A percentile compares a stretch with the other conserved stretches of the same genome.
These are phyloP conservation scores for Drosophila erecta DNA, from an alignment of 1,140 invertebrate species.

Conservation along the genomic window DNA sequence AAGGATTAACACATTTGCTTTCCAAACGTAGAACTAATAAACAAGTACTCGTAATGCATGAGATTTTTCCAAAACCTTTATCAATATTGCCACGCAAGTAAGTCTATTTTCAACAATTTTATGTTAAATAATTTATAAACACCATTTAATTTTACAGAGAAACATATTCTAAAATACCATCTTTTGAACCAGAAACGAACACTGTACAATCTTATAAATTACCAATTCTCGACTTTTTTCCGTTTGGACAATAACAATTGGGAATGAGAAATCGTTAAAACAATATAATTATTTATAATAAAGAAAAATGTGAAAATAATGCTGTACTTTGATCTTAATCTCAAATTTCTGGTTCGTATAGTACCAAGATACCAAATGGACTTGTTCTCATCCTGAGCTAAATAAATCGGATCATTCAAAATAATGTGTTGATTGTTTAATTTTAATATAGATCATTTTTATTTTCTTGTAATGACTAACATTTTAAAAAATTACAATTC, in stretches of 20 bases:
- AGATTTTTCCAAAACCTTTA: neutral
- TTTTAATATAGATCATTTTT: slow-evolving; percentile 79
- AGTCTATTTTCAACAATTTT: neutral
- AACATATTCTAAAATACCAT: too few species aligned
- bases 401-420: too few species aligned
- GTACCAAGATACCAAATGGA: too few species aligned
- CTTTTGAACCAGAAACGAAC: too few species aligned
- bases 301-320: too few species aligned
- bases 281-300: neutral
- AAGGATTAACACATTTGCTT: too few species aligned
- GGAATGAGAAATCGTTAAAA: neutral
- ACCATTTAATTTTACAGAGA: slow-evolving; percentile 33
- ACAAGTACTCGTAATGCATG: too few species aligned
- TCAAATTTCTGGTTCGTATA: too few species aligned
- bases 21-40: too few species aligned
- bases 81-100: neutral
- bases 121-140: neutral
- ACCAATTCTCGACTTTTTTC: neutral
- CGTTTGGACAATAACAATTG: neutral
- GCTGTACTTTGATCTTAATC: too few species aligned
- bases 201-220: neutral
- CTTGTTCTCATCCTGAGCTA: too few species aligned
- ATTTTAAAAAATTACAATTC: slow-evolving; percentile 84
- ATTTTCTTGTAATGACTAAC: slow-evolving; percentile 82
- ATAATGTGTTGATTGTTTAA: slow-evolving; percentile 1